These are phyloP conservation scores for Folsomia manolachei DNA, from an alignment of 2,888 invertebrate species.

Conservation along the genomic window DNA sequence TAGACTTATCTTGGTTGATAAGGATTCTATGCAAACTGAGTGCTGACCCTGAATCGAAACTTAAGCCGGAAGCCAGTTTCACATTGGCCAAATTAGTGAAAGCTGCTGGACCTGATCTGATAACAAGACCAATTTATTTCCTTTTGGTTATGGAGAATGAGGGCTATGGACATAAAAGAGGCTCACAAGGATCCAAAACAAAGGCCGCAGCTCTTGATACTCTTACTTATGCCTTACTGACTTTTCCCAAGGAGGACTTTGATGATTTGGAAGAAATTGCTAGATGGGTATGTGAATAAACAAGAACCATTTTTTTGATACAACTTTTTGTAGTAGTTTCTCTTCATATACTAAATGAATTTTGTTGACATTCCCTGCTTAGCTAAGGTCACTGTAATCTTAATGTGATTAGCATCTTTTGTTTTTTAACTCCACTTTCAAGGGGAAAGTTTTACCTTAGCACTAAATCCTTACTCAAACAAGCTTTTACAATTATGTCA, in stretches of 20 bases:
- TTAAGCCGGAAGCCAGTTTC: conserved; percentile 42
- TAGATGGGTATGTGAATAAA: conserved; percentile 51
- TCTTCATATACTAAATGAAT: too few species aligned
- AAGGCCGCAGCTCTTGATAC: conserved; percentile 63
- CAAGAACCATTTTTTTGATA: too few species aligned
- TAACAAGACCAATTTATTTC: conserved; percentile 40
- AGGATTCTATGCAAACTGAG: conserved; percentile 41
- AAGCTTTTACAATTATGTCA: too few species aligned
- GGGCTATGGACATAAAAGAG: conserved; percentile 18
- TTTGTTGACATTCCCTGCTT: too few species aligned
- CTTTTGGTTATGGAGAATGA: conserved; percentile 41
- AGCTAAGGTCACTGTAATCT: too few species aligned
- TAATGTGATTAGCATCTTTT: too few species aligned
- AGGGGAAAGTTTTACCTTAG: too few species aligned
- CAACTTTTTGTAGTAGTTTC: too few species aligned
- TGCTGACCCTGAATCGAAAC: conserved; percentile 42
- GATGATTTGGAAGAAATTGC: conserved; percentile 57
- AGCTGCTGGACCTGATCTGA: conserved; percentile 43
- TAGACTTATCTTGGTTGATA: conserved; percentile 44
- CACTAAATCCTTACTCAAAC: too few species aligned
- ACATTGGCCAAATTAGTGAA: conserved; percentile 42
- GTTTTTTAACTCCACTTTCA: too few species aligned
- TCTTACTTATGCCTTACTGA: conserved; percentile 71
- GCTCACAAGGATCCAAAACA: conserved; percentile 40
- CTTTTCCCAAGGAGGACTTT: conserved; percentile 74